A percentile compares a stretch with the other conserved stretches of the same genome.
phyloP scores from a whole-genome alignment of 2,888 invertebrate genomes.

The Erebia aethiops region DNA sequence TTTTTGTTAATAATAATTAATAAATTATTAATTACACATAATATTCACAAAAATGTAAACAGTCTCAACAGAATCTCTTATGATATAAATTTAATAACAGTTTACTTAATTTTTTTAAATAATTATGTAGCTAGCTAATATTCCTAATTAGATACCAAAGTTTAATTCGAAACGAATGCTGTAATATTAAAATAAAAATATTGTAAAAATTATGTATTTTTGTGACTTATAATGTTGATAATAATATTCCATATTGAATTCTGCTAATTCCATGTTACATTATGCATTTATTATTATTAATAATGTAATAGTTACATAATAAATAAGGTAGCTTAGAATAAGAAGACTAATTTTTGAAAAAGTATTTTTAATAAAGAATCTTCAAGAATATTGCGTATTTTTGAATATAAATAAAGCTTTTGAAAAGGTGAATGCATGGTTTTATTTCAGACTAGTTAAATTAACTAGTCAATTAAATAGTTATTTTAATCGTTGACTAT shows the following conservation, averaged over 20 bases:
- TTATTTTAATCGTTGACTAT: too few relatives aligned
- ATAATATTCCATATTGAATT: slow-evolving; percentile 9
- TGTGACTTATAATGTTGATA: slow-evolving; percentile 8
- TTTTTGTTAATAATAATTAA: too few relatives aligned
- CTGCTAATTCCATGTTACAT: slow-evolving; percentile 24
- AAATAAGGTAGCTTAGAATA: slow-evolving; percentile 15
- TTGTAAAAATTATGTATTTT: slow-evolving; percentile 17
- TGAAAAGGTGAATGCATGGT: neutral
- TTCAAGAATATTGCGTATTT: slow-evolving; percentile 21
- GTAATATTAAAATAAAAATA: slow-evolving; percentile 20
- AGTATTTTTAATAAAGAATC: slow-evolving; percentile 22
- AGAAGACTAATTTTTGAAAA: slow-evolving; percentile 31
- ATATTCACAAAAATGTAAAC: slow-evolving; percentile 27
- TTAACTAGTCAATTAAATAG: too few relatives aligned
- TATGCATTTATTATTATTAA: slow-evolving; percentile 34
- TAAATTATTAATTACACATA: neutral
- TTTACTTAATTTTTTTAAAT: slow-evolving; percentile 26
- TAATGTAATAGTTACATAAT: slow-evolving; percentile 7
- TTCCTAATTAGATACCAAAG: slow-evolving; percentile 35
- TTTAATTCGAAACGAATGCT: slow-evolving; percentile 23
- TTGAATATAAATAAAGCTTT: slow-evolving; percentile 21
- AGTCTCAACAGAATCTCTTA: slow-evolving; percentile 28
- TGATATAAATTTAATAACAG: slow-evolving; percentile 11
- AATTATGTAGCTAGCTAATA: slow-evolving; percentile 31
- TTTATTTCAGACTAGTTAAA: neutral